phyloP scores from a whole-genome alignment of 1,140 invertebrate species.

The Aphaenogaster ashmeadi region DNA sequence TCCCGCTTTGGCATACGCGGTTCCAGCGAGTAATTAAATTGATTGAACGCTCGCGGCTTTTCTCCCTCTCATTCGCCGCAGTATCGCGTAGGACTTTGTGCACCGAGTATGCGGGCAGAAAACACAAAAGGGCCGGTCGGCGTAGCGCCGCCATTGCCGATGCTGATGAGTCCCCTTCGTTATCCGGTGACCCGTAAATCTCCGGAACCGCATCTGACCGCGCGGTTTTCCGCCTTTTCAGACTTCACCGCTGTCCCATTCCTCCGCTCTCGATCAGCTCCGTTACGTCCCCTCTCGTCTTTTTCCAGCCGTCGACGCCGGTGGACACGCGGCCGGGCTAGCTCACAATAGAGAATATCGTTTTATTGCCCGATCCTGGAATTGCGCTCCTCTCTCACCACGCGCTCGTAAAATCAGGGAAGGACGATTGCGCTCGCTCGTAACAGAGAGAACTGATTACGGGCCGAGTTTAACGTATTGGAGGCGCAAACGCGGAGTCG shows the following conservation, averaged over 20 bases:
- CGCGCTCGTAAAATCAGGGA: slow-evolving; percentile 68
- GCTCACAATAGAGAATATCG: slow-evolving; percentile 67
- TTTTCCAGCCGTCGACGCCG: background rate
- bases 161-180: slow-evolving; percentile 78
- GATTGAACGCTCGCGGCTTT: slow-evolving; percentile 66
- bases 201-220: slow-evolving; percentile 53
- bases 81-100: slow-evolving; percentile 27
- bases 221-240: slow-evolving; percentile 51
- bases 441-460: slow-evolving; percentile 54
- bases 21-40: slow-evolving; percentile 77
- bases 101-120: slow-evolving; percentile 19
- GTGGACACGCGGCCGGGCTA: slow-evolving; percentile 41
- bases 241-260: slow-evolving; percentile 12
- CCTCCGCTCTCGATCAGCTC: slow-evolving; percentile 22
- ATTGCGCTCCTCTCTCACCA: slow-evolving; percentile 53
- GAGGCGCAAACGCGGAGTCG: slow-evolving; percentile 26
- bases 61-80: background rate
- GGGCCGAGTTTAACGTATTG: slow-evolving; percentile 37
- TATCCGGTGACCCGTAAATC: slow-evolving; percentile 76
- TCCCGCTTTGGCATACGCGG: slow-evolving; percentile 54
- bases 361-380: slow-evolving; percentile 69
- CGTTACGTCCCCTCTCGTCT: slow-evolving; percentile 10
- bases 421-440: slow-evolving; percentile 37
- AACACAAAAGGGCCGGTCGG: slow-evolving; percentile 70
- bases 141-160: slow-evolving; percentile 71